phyloP scores from a whole-genome alignment of 30 jellyfish, hydroid and myxozoan genomes.

The Hydractinia echinata region DNA sequence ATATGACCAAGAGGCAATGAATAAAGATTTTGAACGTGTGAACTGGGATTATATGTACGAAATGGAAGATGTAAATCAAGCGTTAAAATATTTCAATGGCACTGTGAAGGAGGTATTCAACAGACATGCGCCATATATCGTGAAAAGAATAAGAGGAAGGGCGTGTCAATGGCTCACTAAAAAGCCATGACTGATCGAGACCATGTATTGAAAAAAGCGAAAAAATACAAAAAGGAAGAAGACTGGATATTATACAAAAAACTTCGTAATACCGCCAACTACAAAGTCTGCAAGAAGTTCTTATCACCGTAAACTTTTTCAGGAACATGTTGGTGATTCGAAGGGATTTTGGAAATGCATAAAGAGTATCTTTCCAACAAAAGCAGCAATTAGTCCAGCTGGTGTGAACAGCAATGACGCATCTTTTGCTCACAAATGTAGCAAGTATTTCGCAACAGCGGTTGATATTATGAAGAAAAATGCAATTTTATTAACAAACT shows the following conservation, averaged over 20 bases:
- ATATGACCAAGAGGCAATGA: not conserved
- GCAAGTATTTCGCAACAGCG: too few relatives aligned
- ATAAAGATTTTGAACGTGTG: not conserved
- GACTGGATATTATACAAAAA: not conserved
- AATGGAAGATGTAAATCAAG: not conserved
- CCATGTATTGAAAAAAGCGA: constrained; percentile 17
- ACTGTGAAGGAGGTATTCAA: not conserved
- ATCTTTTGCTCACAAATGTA: too few relatives aligned
- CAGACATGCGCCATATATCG: not conserved
- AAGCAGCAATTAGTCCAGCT: too few relatives aligned
- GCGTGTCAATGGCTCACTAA: not conserved
- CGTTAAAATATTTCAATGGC: not conserved
- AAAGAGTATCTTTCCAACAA: too few relatives aligned
- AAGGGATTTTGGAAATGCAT: too few relatives aligned
- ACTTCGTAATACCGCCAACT: too few relatives aligned
- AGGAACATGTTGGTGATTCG: too few relatives aligned
- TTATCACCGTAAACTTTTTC: too few relatives aligned
- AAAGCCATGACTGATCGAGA: constrained; percentile 17
- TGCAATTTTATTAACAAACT: too few relatives aligned
- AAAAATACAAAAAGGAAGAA: constrained; percentile 12
- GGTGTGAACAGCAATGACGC: too few relatives aligned
- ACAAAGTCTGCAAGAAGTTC: too few relatives aligned
- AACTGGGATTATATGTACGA: not conserved
- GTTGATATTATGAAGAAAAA: too few relatives aligned
- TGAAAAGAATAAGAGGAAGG: not conserved